Evolutionary conservation across 2,797 vertebrate genomes (phyloP).

Genomic region (Mionectes olivaceus): DNA sequence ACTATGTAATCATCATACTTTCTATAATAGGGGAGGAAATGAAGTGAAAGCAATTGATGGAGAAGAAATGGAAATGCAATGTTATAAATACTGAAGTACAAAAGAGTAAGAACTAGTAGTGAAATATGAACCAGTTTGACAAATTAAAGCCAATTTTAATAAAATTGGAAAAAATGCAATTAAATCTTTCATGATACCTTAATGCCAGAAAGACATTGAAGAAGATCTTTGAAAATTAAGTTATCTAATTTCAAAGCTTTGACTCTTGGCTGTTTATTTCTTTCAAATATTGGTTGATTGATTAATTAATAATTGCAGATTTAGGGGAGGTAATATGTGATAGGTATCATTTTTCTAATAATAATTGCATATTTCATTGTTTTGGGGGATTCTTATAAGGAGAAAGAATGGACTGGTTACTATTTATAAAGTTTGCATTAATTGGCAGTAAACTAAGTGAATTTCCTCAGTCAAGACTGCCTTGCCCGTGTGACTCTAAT

Average conservation of each 20-base stretch:
- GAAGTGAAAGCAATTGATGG: neutral
- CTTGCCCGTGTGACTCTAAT: neutral
- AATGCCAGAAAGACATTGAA: neutral
- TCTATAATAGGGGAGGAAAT: neutral
- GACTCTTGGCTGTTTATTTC: neutral
- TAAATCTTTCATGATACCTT: neutral
- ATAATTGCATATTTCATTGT: neutral
- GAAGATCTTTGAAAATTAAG: neutral
- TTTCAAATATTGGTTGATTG: neutral
- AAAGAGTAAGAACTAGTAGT: neutral
- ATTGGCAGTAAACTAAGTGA: neutral
- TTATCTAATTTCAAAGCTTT: neutral
- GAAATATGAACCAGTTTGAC: neutral
- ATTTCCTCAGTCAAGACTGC: neutral
- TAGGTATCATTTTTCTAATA: neutral
- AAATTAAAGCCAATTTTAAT: neutral
- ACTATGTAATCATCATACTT: neutral
- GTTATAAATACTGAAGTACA: neutral
- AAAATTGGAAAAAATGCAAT: neutral
- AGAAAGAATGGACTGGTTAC: neutral
- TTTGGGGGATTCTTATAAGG: neutral
- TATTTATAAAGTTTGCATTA: neutral
- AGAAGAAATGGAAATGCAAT: neutral
- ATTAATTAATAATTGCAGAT: neutral
- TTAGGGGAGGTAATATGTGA: neutral